These are phyloP conservation scores for Falco columbarius DNA, from an alignment of 2,797 vertebrate genomes.

Conservation along the genomic window DNA sequence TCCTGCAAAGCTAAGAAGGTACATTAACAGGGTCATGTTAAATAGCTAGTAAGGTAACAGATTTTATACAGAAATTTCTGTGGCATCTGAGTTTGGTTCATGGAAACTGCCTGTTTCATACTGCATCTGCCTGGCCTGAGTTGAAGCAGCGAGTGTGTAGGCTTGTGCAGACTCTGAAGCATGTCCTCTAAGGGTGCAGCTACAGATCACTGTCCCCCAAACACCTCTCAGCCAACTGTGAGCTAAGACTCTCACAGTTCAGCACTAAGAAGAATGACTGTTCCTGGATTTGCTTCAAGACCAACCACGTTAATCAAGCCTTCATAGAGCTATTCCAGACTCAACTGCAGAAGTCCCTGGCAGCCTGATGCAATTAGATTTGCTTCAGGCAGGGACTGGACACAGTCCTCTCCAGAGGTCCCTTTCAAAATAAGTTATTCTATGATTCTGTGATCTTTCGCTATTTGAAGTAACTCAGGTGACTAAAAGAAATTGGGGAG, in stretches of 20 bases:
- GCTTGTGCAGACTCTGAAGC: not conserved
- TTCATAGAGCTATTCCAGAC: not conserved
- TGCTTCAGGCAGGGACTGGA: not conserved
- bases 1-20: not conserved
- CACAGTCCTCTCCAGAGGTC: not conserved
- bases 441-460: not conserved
- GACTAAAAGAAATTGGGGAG: fast-evolving
- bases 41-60: not conserved
- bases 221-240: not conserved
- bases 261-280: not conserved
- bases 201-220: not conserved
- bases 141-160: not conserved
- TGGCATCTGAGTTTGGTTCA: not conserved
- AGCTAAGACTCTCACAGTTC: not conserved
- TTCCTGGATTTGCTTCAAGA: not conserved
- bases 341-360: not conserved
- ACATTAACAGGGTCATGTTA: not conserved
- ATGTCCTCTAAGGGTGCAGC: not conserved
- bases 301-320: not conserved
- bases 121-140: not conserved
- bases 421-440: not conserved
- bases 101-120: not conserved
- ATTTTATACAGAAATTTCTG: not conserved
- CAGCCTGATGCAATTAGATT: not conserved
- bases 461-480: not conserved